Evolutionary conservation across 2,113 vertebrate species (phyloP).

Genomic region (Thermophis baileyi): DNA sequence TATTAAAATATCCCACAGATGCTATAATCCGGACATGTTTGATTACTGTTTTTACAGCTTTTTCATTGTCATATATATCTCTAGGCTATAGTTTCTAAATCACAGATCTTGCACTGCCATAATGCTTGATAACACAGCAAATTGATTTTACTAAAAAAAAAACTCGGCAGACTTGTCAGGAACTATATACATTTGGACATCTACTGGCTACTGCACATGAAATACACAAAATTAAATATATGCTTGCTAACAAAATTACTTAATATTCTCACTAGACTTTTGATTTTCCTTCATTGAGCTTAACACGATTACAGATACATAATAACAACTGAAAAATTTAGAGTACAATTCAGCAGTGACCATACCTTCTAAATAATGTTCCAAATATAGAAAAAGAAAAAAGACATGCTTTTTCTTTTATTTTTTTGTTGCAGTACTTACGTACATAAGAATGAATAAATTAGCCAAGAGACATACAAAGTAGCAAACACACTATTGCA

Average conservation of each 20-base stretch:
- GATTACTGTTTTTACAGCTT: background rate
- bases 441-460: background rate
- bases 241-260: background rate
- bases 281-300: background rate
- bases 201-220: background rate
- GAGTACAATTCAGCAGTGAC: background rate
- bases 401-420: background rate
- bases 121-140: background rate
- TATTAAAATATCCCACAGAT: background rate
- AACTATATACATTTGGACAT: background rate
- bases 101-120: background rate
- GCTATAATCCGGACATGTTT: background rate
- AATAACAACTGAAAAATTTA: background rate
- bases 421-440: background rate
- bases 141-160: slow-evolving; percentile 9
- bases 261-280: background rate
- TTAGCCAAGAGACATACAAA: background rate
- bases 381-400: background rate
- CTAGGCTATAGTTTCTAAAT: background rate
- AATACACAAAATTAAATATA: background rate
- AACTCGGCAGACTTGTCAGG: background rate
- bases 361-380: background rate
- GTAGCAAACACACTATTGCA: background rate
- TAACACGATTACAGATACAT: background rate
- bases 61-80: background rate